Evolutionary conservation across 2,888 invertebrate genomes (phyloP).

Genomic region (Parthenolecanium corni): DNA sequence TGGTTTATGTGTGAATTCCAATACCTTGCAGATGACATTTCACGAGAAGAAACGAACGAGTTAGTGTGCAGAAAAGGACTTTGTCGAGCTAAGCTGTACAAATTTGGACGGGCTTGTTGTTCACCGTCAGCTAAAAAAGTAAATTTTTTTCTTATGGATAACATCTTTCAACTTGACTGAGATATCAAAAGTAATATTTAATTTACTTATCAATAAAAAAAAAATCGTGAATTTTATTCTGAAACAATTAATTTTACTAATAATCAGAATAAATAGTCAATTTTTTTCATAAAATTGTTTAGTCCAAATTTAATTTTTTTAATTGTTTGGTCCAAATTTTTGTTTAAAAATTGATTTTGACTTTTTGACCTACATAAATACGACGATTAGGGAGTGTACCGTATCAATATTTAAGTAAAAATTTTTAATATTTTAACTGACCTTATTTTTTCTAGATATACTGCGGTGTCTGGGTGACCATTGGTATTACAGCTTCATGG

Average conservation of each 20-base stretch:
- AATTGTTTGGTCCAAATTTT: no score
- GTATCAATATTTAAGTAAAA: background rate
- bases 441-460: conserved; percentile 55
- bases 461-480: conserved; percentile 75
- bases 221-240: no score
- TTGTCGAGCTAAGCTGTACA: conserved; percentile 5
- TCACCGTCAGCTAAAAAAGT: conserved; percentile 75
- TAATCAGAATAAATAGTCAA: background rate
- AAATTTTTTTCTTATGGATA: background rate
- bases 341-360: no score
- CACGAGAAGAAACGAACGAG: conserved; percentile 21
- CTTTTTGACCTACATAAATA: no score
- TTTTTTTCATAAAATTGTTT: no score
- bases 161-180: background rate
- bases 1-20: background rate
- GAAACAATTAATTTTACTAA: no score
- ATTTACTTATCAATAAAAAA: no score
- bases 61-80: conserved; percentile 12
- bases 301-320: no score
- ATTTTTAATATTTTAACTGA: background rate
- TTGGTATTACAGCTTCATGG: conserved; percentile 79
- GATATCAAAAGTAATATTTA: background rate
- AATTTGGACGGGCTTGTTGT: conserved; percentile 45
- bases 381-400: no score
- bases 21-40: conserved; percentile 8